A percentile compares a stretch with the other conserved stretches of the same genome.
These are phyloP conservation scores for Automeris io DNA, from an alignment of 2,888 invertebrate species.

Conservation along the genomic window DNA sequence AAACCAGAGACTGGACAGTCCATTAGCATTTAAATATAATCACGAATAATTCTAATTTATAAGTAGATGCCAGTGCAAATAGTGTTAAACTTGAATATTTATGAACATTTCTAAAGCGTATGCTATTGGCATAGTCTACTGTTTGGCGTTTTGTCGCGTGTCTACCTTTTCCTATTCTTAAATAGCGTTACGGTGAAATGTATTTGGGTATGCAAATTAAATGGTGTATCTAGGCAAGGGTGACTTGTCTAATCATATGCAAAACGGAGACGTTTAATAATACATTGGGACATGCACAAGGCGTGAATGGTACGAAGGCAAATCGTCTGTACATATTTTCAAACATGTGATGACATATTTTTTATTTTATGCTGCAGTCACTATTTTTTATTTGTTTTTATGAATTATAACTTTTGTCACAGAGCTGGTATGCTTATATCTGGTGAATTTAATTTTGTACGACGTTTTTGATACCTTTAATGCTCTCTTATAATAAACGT, in stretches of 20 bases:
- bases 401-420: too few relatives aligned
- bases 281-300: conserved; percentile 3
- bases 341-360: neutral
- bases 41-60: too few relatives aligned
- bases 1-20: too few relatives aligned
- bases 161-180: conserved; percentile 1
- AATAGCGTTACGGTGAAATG: conserved; percentile 1
- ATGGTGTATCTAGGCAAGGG: conserved; percentile 11
- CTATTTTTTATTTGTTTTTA: too few relatives aligned
- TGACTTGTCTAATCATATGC: conserved; percentile 14
- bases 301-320: neutral
- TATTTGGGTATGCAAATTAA: conserved; percentile 12
- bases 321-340: too few relatives aligned
- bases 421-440: too few relatives aligned
- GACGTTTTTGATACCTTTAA: too few relatives aligned
- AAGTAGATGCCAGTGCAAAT: too few relatives aligned
- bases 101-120: conserved; percentile 11
- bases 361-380: neutral
- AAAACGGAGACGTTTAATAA: conserved; percentile 10
- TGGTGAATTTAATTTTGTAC: too few relatives aligned
- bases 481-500: too few relatives aligned
- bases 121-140: conserved; percentile 13
- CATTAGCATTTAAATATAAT: too few relatives aligned
- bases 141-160: conserved; percentile 10
- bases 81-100: neutral